Evolutionary conservation across 1,140 invertebrate species (phyloP).

Genomic region (Microplitis mediator): DNA sequence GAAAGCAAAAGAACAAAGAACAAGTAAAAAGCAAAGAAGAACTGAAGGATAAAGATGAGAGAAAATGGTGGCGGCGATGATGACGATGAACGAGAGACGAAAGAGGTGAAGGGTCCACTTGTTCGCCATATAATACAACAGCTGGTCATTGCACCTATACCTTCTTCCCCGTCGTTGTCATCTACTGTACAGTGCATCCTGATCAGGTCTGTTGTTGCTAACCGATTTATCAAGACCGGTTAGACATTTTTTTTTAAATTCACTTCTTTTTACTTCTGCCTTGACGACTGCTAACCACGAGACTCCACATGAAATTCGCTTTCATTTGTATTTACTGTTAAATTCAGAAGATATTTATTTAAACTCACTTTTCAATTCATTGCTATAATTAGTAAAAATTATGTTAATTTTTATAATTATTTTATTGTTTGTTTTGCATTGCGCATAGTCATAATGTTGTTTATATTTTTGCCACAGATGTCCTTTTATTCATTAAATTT

Average conservation of each 20-base stretch:
- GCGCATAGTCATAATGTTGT: too few relatives aligned
- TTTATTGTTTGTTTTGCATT: too few relatives aligned
- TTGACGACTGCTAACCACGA: not conserved
- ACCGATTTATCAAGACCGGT: slow-evolving; percentile 48
- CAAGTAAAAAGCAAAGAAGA: slow-evolving; percentile 26
- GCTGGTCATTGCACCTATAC: slow-evolving; percentile 39
- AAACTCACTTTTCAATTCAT: too few relatives aligned
- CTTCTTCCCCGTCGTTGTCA: not conserved
- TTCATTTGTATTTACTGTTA: not conserved
- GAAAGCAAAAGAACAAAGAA: too few relatives aligned
- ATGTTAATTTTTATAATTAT: too few relatives aligned
- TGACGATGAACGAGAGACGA: slow-evolving; percentile 14
- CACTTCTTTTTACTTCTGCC: slow-evolving; percentile 25
- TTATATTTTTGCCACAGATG: too few relatives aligned
- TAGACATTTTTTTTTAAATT: slow-evolving; percentile 21
- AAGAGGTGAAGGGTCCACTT: slow-evolving; percentile 25
- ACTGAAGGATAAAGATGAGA: too few relatives aligned
- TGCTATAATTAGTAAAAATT: too few relatives aligned
- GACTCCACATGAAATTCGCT: not conserved
- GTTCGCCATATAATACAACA: slow-evolving; percentile 39
- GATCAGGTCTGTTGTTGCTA: slow-evolving; percentile 43
- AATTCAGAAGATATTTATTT: too few relatives aligned
- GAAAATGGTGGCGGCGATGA: not conserved
- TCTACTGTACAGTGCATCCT: slow-evolving; percentile 31
- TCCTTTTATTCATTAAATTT: too few relatives aligned